These are phyloP conservation scores for Cydia amplana DNA, from an alignment of 1,140 invertebrate genomes.

Conservation along the genomic window DNA sequence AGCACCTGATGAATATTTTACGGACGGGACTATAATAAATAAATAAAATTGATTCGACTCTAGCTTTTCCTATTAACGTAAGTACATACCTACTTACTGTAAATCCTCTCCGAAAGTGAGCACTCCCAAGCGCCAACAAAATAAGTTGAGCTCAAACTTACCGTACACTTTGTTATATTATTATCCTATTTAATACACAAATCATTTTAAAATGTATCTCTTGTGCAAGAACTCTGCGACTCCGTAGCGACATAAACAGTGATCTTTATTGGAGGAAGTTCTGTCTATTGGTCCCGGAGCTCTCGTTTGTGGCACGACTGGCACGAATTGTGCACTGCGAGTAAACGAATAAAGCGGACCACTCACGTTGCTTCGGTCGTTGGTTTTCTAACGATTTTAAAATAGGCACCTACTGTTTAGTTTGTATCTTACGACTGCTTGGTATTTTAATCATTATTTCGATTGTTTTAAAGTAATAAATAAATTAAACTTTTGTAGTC, in stretches of 20 bases:
- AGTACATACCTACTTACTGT: neutral
- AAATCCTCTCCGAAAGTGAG: neutral
- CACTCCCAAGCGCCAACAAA: neutral
- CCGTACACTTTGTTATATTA: neutral
- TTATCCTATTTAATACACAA: conserved; percentile 15
- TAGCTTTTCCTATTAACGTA: neutral
- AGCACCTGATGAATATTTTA: too few species aligned
- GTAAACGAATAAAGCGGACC: conserved; percentile 9
- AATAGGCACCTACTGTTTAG: neutral
- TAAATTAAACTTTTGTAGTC: too few species aligned
- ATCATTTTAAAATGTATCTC: conserved; percentile 32
- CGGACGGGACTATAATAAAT: too few species aligned
- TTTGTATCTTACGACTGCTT: neutral
- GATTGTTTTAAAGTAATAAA: neutral
- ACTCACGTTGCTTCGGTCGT: neutral
- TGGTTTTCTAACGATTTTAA: conserved; percentile 8
- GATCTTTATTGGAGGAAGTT: conserved; percentile 31
- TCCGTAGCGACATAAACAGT: conserved; percentile 21
- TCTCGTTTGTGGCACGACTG: conserved; percentile 25
- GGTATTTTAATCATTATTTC: neutral
- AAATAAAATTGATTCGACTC: too few species aligned
- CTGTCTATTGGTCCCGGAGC: conserved; percentile 1
- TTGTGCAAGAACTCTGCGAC: conserved; percentile 28
- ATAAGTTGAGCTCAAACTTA: neutral
- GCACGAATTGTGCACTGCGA: conserved; percentile 25